Evolutionary conservation across 2,888 invertebrate species (phyloP), one percentile per base, ranked within the genome.

Genomic region (Phlogophora meticulosa): DNA sequence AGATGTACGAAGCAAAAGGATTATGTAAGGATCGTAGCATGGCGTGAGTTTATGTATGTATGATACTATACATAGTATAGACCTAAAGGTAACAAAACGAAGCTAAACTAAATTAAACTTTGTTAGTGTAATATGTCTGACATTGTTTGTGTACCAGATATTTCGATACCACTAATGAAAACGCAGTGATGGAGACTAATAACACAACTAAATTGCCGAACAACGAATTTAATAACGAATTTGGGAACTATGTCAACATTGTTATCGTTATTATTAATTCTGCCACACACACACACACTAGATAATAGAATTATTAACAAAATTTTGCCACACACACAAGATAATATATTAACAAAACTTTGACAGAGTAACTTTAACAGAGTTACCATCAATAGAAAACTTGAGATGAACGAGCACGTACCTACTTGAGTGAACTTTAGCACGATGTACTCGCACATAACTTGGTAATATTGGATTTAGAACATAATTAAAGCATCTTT

Each of bases 101-200:
- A 40, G 22, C 28, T 32, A 15, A n/a, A 10, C 9, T 7, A 52
- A 63, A 72, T 65, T 46, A 22, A 52, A 72, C 57, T 52, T 65
- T 10, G 0, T 42, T 43, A 28, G 28, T 42, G 9, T 46, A 66
- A 46, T 28, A 49, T 20, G 60, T 61, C 46, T 42, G 4, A 17
- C 2, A 22, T 48, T 52, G 42, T 57, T 72, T 57, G 28, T 1
- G 9, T 65, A 52, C 28, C 28, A 52, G n/a, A 56, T 57, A 69
- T 53, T 49, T 53, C 7, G n/a, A 32, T 42, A 70, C 38, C 53
- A 40, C 45, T 63, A 58, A 73, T 75, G 40, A 51, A 42, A 70
- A 70, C 64, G 40, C 56, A 56, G 9, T 36, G 34, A 43, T 62
- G 59, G 38, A 64, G 70, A 74, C 64, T 76, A 74, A 75, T 75